Base-by-base conservation (phyloP, 2,888 invertebrate genomes). In the Conchocele bisecta region DNA sequence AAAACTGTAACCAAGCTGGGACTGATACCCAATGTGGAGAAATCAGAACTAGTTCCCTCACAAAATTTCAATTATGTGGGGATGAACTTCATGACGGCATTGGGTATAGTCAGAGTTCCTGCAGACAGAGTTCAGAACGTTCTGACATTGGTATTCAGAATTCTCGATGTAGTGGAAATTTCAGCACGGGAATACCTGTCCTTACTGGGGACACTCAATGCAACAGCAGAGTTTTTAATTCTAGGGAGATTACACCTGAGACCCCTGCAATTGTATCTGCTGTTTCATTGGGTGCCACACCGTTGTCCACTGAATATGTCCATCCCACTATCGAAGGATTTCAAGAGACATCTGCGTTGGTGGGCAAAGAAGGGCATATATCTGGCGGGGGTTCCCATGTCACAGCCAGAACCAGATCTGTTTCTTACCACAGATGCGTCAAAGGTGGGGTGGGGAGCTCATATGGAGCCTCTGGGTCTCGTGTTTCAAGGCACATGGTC, bases 21-120 rank as follows among this genome's bases (percentile, higher is more conserved):
- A 2, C 48, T 59, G 13, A 24, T 46, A 3, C 29, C 48, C 24
- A 42, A 41, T 13, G 20, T 31, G 20, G 60, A 68, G 51, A 56
- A 68, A 24, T 68, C 68, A 9, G 60, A 67, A 1, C 13, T 67
- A 13, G 29, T 28, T 20, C 46, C 67, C 7, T 67, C 67, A 22
- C 67, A 67, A 56, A 41, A 67, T 35, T 67, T 59, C 33, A 22
- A 24, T 7, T 67, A 54, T 33, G 35, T 67, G 13, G 60, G 58
- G 17, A 39, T 57, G 22, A 41, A 42, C n/a, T 66, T 48, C 35
- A 22, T 2, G 2, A 58, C 51, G 2, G 3, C 28, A 9, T 13
- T 28, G 15, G 35, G 35, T 15, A 17, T 17, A 20, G 35, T 53
- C 11, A 2, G 35, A 33, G 24, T 53, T 7, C 53, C 53, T 3